Evolutionary conservation across 92 coral and sea anemone species (phyloP).

Genomic region (Hydrozoanthus gracilis): DNA sequence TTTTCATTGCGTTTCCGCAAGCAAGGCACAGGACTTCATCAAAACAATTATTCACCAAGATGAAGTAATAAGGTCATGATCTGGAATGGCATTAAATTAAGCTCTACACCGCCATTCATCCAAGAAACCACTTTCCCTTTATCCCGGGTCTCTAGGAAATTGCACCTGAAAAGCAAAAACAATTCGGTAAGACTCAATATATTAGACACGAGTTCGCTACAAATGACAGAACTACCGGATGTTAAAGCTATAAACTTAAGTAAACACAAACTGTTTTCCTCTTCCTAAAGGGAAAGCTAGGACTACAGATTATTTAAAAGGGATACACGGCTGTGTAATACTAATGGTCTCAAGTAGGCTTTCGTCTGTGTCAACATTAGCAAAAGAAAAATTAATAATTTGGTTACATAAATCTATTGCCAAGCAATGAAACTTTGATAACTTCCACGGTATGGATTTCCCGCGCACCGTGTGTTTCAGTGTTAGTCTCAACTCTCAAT

Average conservation of each 20-base stretch:
- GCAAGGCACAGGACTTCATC: slow-evolving; percentile 5
- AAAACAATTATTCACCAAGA: slow-evolving; percentile 29
- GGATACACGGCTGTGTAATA: too few species aligned
- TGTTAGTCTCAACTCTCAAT: too few species aligned
- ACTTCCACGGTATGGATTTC: too few species aligned
- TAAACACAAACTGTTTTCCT: too few species aligned
- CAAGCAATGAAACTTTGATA: too few species aligned
- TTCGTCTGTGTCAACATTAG: too few species aligned
- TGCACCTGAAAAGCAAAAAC: slow-evolving; percentile 72
- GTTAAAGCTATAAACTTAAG: too few species aligned
- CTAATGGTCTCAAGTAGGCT: too few species aligned
- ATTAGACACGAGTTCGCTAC: background rate
- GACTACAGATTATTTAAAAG: background rate
- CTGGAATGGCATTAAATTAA: slow-evolving; percentile 84
- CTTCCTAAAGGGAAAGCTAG: too few species aligned
- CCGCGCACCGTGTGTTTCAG: too few species aligned
- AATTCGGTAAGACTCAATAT: background rate
- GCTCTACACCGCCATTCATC: slow-evolving; percentile 69
- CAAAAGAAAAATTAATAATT: too few species aligned
- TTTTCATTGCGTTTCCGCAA: background rate
- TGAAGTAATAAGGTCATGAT: slow-evolving; percentile 73
- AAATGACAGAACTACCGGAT: background rate
- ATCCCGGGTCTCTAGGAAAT: slow-evolving; percentile 81
- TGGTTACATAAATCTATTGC: too few species aligned
- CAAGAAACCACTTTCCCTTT: slow-evolving; percentile 58